Base-by-base conservation (phyloP, 2,797 vertebrate species). In the Rhinella marina region DNA sequence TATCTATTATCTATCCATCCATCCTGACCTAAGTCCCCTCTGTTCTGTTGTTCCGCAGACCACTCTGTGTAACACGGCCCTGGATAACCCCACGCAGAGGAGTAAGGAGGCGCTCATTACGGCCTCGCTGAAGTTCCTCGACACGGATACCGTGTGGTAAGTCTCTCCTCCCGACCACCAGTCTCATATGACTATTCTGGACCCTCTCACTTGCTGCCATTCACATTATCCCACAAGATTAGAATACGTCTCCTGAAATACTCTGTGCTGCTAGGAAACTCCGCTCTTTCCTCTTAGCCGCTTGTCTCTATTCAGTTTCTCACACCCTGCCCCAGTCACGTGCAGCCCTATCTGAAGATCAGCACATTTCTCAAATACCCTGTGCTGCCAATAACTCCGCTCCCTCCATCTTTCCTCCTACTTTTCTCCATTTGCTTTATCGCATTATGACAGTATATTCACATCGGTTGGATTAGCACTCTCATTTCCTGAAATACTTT, bases 91-190 rank as follows among this genome's bases (percentile, higher is more conserved):
- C 70, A 97, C 97, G 0, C 94, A 97, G 25, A 92, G 97, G n/a
- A 94, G 91, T 91, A 96, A 96, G 90, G 94, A 92, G 0, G 97
- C 99, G 90, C 95, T 99, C 89, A 99, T 99, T 90, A 92, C 12
- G 5, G 96, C 97, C 0, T 94, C 97, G 0, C 92, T 99, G 82
- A 99, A 99, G 92, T 99, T 95, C 91, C 92, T 99, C 93, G 98
- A 99, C 84, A 99, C 98, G 0, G 98, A 99, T 91, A 98, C 98
- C 0, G 70, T 99, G 92, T 99, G 98, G 98, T 99, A 93, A 0
- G 86, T 62, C 13, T 48, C 25, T 64, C 9, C 6, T 7, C 17
- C 25, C 8, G 41, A 41, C 41, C 41, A 41, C 27, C 14, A 25
- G n/a, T 64, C 21, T 0, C 23, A 10, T 11, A 62, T 62, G 23